A percentile compares a stretch with the other conserved stretches of the same genome.
These are phyloP conservation scores for Mythimna pallens DNA, from an alignment of 2,888 invertebrate genomes.

Conservation along the genomic window DNA sequence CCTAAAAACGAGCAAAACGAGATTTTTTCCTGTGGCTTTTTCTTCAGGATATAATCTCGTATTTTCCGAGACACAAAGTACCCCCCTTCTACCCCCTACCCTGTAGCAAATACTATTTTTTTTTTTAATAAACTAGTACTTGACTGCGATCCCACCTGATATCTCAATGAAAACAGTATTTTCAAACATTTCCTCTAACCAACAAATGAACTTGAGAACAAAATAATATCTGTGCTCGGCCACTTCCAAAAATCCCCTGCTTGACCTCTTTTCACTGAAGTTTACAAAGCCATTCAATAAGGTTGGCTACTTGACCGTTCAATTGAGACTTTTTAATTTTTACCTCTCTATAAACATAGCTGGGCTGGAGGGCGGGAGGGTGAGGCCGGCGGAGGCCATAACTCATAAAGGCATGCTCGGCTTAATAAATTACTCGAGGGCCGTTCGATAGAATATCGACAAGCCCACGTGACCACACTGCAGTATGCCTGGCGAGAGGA, in stretches of 20 bases:
- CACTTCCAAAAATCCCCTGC: not conserved
- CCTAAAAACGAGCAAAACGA: too few relatives aligned
- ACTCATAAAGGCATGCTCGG: constrained; percentile 72
- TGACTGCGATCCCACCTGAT: too few relatives aligned
- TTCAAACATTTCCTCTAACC: not conserved
- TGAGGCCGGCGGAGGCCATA: constrained; percentile 65
- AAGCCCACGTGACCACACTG: constrained; percentile 72
- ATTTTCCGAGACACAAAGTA: not conserved
- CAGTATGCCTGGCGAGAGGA: constrained; percentile 19
- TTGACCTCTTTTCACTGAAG: constrained; percentile 3
- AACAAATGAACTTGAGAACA: not conserved
- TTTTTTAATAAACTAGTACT: too few relatives aligned
- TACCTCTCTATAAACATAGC: constrained; percentile 62
- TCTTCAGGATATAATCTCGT: not conserved
- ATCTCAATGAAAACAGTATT: not conserved
- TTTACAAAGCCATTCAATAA: constrained; percentile 39
- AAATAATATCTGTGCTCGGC: not conserved
- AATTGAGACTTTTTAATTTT: constrained; percentile 65
- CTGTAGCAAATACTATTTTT: too few relatives aligned
- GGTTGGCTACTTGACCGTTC: constrained; percentile 38
- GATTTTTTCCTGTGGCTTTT: not conserved
- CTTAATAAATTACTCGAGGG: constrained; percentile 74
- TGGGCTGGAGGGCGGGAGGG: constrained; percentile 51
- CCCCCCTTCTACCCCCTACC: too few relatives aligned
- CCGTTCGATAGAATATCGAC: constrained; percentile 77